A percentile compares a stretch with the other conserved stretches of the same genome.
Conservation (phyloP, 1,140 invertebrate species). For the Tetragnatha versicolor region DNA sequence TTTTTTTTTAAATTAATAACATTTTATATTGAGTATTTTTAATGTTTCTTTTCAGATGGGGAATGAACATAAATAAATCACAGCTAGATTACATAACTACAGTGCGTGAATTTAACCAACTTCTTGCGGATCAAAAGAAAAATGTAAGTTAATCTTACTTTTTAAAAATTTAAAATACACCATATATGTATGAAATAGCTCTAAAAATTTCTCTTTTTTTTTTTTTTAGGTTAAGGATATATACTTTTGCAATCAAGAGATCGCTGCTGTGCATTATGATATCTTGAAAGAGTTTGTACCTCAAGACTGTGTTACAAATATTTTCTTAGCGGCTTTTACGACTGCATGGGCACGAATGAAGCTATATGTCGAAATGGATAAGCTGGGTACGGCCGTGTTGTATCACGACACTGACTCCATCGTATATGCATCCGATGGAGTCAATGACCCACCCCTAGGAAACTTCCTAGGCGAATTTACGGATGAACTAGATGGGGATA, state of each 20-base stretch:
- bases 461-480: no score
- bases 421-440: no score
- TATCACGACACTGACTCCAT: not conserved
- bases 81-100: not conserved
- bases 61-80: not conserved
- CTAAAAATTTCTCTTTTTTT: not conserved
- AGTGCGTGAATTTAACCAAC: not conserved
- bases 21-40: not conserved
- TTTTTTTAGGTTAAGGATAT: not conserved
- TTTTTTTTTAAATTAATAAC: not conserved
- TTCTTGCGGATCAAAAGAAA: not conserved
- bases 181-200: not conserved
- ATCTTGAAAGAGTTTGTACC: not conserved
- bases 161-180: not conserved
- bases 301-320: not conserved
- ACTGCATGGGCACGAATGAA: slow-evolving; percentile 9
- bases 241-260: not conserved
- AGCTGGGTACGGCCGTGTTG: not conserved
- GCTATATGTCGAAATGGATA: not conserved
- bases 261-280: not conserved
- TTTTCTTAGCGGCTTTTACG: slow-evolving; percentile 5
- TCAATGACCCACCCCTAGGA: no score
- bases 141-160: not conserved
- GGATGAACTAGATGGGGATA: no score
- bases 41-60: not conserved